Evolutionary conservation across 1,140 invertebrate genomes (phyloP).

Genomic region (Pomacea maculata): DNA sequence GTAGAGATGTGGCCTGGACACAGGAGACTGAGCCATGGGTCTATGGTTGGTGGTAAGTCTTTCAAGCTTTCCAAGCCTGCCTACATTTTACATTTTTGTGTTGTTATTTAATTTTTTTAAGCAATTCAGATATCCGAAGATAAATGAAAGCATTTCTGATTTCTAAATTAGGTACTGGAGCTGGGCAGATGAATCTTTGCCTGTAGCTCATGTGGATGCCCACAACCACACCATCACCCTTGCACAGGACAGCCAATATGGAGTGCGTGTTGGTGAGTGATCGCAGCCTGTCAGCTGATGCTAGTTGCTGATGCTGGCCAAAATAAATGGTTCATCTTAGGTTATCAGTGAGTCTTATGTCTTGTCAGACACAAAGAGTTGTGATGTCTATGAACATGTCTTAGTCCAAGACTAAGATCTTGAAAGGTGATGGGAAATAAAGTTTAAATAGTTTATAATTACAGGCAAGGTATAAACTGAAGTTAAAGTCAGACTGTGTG

Average conservation of each 20-base stretch:
- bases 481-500: too few species aligned
- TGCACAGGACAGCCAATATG: constrained; percentile 13
- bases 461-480: too few species aligned
- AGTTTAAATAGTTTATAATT: too few species aligned
- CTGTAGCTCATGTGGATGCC: not conserved
- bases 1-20: constrained; percentile 20
- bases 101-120: not conserved
- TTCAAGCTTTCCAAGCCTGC: not conserved
- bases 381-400: too few species aligned
- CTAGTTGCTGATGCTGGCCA: too few species aligned
- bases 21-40: constrained; percentile 24
- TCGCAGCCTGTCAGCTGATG: not conserved
- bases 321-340: too few species aligned
- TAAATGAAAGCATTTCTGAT: constrained; percentile 1
- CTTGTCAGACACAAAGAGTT: too few species aligned
- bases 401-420: too few species aligned
- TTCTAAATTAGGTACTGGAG: constrained; percentile 32
- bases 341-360: too few species aligned
- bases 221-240: too few species aligned
- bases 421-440: too few species aligned
- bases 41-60: constrained; percentile 29
- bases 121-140: not conserved
- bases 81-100: constrained; percentile 1
- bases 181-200: constrained; percentile 36
- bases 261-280: constrained; percentile 29